Percentiles rank a stretch among this genome's conserved stretches.
phyloP scores from a whole-genome alignment of 2,888 invertebrate species.

The Dascillus cervinus region DNA sequence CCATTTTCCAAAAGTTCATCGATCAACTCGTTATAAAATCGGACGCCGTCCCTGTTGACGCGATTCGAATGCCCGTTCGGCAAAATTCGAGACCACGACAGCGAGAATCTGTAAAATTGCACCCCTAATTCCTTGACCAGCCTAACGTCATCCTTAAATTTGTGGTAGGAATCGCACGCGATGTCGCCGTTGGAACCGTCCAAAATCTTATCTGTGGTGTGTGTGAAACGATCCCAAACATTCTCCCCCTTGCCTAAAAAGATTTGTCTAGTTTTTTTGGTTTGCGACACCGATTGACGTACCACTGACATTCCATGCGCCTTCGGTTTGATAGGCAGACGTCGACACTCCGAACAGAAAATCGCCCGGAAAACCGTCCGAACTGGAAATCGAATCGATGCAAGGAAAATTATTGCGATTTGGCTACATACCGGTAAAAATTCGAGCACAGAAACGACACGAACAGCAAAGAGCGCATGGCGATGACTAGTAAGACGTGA shows the following conservation, averaged over 20 bases:
- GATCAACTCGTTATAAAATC: constrained; percentile 54
- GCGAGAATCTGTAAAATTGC: constrained; percentile 49
- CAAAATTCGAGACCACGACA: constrained; percentile 59
- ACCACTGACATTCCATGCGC: constrained; percentile 47
- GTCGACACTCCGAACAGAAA: constrained; percentile 36
- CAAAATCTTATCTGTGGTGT: constrained; percentile 40
- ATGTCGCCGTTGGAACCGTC: constrained; percentile 33
- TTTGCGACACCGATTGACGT: too few species aligned
- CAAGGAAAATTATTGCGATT: too few species aligned
- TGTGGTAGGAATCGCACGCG: constrained; percentile 14
- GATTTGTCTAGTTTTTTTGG: too few species aligned
- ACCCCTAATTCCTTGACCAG: constrained; percentile 48
- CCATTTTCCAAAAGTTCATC: constrained; percentile 41
- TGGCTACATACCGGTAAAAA: too few species aligned
- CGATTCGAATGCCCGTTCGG: constrained; percentile 47
- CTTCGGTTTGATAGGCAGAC: constrained; percentile 47
- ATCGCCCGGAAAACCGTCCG: constrained; percentile 24
- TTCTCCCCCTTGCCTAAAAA: constrained; percentile 43
- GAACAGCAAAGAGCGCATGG: too few species aligned
- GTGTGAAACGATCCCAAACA: constrained; percentile 46
- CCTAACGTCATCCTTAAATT: constrained; percentile 22
- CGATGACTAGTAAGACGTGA: too few species aligned
- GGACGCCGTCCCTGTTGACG: constrained; percentile 53
- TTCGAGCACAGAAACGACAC: too few species aligned
- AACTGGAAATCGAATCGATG: too few species aligned